Evolutionary conservation across 2,797 vertebrate genomes (phyloP).

Genomic region (Neoniphon sammara): DNA sequence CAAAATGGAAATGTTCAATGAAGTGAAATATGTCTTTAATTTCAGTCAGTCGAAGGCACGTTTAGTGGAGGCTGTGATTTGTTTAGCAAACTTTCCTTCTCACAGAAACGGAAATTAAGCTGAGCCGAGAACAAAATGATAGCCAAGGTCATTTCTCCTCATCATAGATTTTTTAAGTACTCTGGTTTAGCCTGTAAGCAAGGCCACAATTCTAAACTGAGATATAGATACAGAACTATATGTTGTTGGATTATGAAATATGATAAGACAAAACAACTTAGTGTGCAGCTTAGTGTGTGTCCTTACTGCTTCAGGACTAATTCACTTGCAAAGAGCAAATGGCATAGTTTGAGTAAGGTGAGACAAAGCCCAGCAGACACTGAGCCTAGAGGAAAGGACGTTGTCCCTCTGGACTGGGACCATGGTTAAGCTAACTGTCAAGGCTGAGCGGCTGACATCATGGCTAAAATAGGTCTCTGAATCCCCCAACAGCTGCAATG

Average conservation of each 20-base stretch:
- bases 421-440: conserved; percentile 69
- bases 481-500: conserved; percentile 76
- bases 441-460: conserved; percentile 73
- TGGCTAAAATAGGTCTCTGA: conserved; percentile 67
- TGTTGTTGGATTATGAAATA: not conserved
- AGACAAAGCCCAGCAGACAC: conserved; percentile 16
- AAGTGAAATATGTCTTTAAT: too few relatives aligned
- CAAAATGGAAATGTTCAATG: too few relatives aligned
- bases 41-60: too few relatives aligned
- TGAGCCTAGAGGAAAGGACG: conserved; percentile 25
- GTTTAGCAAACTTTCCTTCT: too few relatives aligned
- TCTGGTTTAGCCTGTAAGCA: not conserved
- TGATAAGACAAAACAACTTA: too few relatives aligned
- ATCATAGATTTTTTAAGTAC: not conserved
- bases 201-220: not conserved
- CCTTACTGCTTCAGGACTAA: too few relatives aligned
- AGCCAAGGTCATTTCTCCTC: too few relatives aligned
- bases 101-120: too few relatives aligned
- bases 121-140: too few relatives aligned
- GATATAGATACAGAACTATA: too few relatives aligned
- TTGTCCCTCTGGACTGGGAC: conserved; percentile 62
- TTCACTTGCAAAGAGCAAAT: not conserved
- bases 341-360: not conserved
- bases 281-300: too few relatives aligned
- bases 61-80: too few relatives aligned